phyloP scores from a whole-genome alignment of 2,113 vertebrate species.

The Menidia beryllina region DNA sequence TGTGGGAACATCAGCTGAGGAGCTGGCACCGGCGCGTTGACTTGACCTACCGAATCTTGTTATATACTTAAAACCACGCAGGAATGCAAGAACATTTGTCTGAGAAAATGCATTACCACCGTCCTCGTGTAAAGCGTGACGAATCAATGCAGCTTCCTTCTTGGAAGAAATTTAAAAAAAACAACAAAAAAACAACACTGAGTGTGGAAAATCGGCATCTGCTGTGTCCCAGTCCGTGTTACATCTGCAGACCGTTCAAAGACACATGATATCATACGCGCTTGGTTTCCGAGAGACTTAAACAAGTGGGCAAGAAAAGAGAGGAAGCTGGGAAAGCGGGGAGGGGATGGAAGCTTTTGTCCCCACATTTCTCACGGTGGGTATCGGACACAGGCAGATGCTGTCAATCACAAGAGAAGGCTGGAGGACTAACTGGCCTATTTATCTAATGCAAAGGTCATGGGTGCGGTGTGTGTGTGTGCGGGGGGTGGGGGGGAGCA shows the following conservation, averaged over 20 bases:
- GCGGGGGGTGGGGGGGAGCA: slow-evolving; percentile 28
- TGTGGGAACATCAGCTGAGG: slow-evolving; percentile 44
- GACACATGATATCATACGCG: slow-evolving; percentile 63
- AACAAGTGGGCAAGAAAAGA: slow-evolving; percentile 40
- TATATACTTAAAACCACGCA: slow-evolving; percentile 70
- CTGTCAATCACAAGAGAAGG: slow-evolving; percentile 68
- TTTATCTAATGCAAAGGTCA: slow-evolving; percentile 72
- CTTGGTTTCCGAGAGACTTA: slow-evolving; percentile 26
- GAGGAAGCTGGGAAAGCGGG: slow-evolving; percentile 55
- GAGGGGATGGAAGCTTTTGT: slow-evolving; percentile 59
- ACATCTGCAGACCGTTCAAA: slow-evolving; percentile 44
- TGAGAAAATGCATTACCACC: slow-evolving; percentile 62
- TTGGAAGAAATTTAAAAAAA: no score
- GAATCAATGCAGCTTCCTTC: slow-evolving; percentile 69
- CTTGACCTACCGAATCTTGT: slow-evolving; percentile 56
- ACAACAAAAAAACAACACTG: slow-evolving; percentile 62
- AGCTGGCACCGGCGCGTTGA: slow-evolving; percentile 23
- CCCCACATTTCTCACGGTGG: slow-evolving; percentile 64
- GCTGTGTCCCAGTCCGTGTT: slow-evolving; percentile 56
- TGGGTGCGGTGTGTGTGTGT: slow-evolving; percentile 7
- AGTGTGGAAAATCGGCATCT: slow-evolving; percentile 70
- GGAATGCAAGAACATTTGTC: slow-evolving; percentile 75
- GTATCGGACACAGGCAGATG: slow-evolving; percentile 71
- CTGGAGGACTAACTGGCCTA: slow-evolving; percentile 64
- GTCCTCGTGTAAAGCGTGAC: slow-evolving; percentile 66